phyloP scores from a whole-genome alignment of 2,888 invertebrate genomes.

The Gymnocheta viridis region DNA sequence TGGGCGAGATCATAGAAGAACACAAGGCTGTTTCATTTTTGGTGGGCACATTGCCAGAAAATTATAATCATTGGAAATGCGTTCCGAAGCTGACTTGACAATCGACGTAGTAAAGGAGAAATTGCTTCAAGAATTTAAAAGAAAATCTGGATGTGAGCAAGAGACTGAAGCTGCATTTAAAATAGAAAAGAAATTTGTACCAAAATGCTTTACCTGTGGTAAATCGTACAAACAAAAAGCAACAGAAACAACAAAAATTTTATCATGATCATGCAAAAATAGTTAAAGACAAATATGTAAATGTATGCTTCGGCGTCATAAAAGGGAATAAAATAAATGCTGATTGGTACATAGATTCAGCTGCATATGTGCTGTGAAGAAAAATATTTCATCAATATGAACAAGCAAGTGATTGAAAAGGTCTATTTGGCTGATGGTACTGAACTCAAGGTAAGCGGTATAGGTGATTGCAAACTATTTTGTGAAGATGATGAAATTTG shows the following conservation, averaged over 20 bases:
- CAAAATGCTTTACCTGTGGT: constrained; percentile 23
- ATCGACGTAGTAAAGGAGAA: too few relatives aligned
- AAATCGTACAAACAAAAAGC: constrained; percentile 30
- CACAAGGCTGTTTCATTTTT: too few relatives aligned
- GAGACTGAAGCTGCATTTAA: constrained; percentile 19
- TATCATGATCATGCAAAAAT: constrained; percentile 5
- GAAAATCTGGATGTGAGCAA: constrained; percentile 1
- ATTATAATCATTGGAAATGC: constrained; percentile 49
- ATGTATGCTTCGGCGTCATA: constrained; percentile 40
- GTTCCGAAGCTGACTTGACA: constrained; percentile 41
- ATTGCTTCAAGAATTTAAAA: constrained; percentile 41
- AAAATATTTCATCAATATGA: constrained; percentile 16
- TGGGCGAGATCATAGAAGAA: too few relatives aligned
- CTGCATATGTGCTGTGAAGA: constrained; percentile 45
- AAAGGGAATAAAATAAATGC: not conserved
- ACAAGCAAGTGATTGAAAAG: not conserved
- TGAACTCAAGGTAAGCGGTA: not conserved
- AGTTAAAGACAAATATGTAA: not conserved
- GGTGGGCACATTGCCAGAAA: too few relatives aligned
- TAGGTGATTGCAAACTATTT: not conserved
- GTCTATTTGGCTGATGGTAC: not conserved
- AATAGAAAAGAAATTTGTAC: constrained; percentile 20
- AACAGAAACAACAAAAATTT: not conserved
- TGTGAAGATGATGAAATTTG: constrained; percentile 1
- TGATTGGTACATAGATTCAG: constrained; percentile 23